A percentile compares a stretch with the other conserved stretches of the same genome.
phyloP scores from a whole-genome alignment of 2,113 vertebrate species.

The Burhinus bistriatus region DNA sequence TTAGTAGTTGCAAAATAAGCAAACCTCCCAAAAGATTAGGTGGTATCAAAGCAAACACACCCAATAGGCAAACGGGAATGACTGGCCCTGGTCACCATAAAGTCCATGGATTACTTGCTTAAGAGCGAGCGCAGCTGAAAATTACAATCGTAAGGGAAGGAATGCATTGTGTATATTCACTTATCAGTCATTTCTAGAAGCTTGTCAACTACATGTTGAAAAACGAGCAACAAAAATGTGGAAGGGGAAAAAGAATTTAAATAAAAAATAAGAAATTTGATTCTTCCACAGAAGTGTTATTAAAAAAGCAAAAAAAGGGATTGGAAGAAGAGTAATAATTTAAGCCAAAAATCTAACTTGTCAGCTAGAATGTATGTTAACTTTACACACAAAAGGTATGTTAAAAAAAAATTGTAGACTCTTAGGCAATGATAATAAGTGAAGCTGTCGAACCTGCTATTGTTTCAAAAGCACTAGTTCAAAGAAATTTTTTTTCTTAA shows the following conservation, averaged over 20 bases:
- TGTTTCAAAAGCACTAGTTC: background rate
- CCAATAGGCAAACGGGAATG: accelerated
- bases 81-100: background rate
- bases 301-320: background rate
- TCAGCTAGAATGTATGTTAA: background rate
- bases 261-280: background rate
- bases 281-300: background rate
- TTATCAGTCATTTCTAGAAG: background rate
- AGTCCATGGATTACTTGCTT: background rate
- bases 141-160: background rate
- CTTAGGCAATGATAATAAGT: background rate
- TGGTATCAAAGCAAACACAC: background rate
- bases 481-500: background rate
- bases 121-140: background rate
- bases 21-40: background rate
- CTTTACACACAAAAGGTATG: background rate
- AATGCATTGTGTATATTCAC: background rate
- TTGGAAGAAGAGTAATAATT: background rate
- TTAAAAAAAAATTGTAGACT: background rate
- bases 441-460: background rate
- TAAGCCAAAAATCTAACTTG: background rate
- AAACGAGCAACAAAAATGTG: background rate
- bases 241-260: background rate
- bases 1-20: background rate
- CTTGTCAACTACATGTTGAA: background rate